These are phyloP conservation scores for Nomada fucata DNA, from an alignment of 2,888 invertebrate genomes.

Conservation along the genomic window DNA sequence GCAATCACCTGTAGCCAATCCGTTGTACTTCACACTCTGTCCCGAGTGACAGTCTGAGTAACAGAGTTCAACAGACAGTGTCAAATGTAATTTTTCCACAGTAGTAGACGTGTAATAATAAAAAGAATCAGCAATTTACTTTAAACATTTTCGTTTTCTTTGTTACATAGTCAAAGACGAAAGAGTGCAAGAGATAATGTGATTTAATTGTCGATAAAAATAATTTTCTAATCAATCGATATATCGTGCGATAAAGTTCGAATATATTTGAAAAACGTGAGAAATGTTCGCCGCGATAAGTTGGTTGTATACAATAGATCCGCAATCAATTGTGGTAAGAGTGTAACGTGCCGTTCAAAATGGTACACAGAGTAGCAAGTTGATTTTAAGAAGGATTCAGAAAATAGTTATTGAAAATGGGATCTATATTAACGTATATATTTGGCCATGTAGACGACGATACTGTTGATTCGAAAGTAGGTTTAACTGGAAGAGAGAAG, in stretches of 20 bases:
- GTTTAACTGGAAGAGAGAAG: slow-evolving; percentile 81
- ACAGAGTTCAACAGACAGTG: background rate
- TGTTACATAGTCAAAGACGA: too few relatives aligned
- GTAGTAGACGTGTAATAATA: background rate
- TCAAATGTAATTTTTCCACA: background rate
- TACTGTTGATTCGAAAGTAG: slow-evolving; percentile 77
- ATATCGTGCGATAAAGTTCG: background rate
- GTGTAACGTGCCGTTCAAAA: too few relatives aligned
- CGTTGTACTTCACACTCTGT: background rate
- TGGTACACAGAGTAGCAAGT: too few relatives aligned
- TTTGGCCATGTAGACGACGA: slow-evolving; percentile 47
- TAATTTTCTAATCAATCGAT: background rate
- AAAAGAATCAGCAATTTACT: background rate
- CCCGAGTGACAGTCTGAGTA: background rate
- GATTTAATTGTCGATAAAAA: background rate
- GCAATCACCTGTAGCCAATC: background rate
- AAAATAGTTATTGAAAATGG: slow-evolving; percentile 1
- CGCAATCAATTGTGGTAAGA: too few relatives aligned
- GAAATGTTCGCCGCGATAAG: too few relatives aligned
- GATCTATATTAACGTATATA: slow-evolving; percentile 53
- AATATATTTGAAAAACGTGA: background rate
- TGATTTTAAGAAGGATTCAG: background rate
- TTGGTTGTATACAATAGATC: too few relatives aligned
- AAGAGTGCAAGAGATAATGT: background rate
- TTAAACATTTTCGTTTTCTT: background rate